Conservation (phyloP, 2,797 vertebrate species). For the Podarcis lilfordi region DNA sequence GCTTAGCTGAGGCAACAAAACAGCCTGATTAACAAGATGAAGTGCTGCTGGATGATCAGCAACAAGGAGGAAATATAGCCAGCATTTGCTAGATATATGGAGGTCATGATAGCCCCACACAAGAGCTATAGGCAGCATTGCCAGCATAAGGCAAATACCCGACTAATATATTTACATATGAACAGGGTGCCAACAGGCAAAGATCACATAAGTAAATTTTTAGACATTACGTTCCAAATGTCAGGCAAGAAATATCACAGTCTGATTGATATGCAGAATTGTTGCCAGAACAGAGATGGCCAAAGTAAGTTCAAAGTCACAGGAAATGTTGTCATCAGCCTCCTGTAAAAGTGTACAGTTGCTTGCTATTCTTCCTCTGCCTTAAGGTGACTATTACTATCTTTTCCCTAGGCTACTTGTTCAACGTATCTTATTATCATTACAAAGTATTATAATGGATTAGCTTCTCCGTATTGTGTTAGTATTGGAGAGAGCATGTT, state of each 20-base stretch:
- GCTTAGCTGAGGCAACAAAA: slow-evolving; percentile 38
- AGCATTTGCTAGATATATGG: slow-evolving; percentile 9
- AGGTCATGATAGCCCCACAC: slow-evolving; percentile 30
- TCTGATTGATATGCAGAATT: slow-evolving; percentile 74
- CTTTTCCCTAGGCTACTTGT: slow-evolving; percentile 78
- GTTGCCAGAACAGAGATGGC: slow-evolving; percentile 73
- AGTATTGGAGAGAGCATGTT: slow-evolving; percentile 67
- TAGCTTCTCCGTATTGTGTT: slow-evolving; percentile 75
- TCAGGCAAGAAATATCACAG: slow-evolving; percentile 65
- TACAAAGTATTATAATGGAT: slow-evolving; percentile 78
- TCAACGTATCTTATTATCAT: slow-evolving; percentile 77
- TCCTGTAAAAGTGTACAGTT: slow-evolving; percentile 78
- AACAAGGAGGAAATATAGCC: slow-evolving; percentile 31
- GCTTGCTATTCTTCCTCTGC: slow-evolving; percentile 73
- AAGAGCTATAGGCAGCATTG: slow-evolving; percentile 42
- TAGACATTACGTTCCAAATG: slow-evolving; percentile 66
- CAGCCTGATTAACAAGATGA: neutral
- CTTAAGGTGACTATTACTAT: slow-evolving; percentile 76
- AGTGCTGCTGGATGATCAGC: slow-evolving; percentile 37
- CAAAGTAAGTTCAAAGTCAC: slow-evolving; percentile 81
- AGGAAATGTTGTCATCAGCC: slow-evolving; percentile 74
- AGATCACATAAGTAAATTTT: slow-evolving; percentile 71
- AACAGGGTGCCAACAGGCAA: slow-evolving; percentile 57
- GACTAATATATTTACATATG: slow-evolving; percentile 64
- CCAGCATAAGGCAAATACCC: slow-evolving; percentile 19